phyloP scores from a whole-genome alignment of 2,113 vertebrate genomes.

The Mormoops blainvillei region DNA sequence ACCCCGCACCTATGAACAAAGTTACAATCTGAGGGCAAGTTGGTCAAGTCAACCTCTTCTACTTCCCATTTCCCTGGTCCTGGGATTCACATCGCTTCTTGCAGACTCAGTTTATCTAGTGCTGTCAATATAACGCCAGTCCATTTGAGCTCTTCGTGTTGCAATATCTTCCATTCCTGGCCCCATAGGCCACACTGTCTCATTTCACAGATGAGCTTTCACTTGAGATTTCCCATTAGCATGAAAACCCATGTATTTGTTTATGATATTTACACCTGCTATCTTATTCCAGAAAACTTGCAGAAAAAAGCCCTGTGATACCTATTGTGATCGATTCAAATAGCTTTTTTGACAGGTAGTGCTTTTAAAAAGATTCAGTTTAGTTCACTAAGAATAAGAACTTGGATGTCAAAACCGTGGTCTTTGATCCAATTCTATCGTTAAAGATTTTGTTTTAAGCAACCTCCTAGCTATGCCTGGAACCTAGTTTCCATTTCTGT shows the following conservation, averaged over 20 bases:
- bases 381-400: background rate
- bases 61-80: background rate
- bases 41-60: background rate
- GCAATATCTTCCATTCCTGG: background rate
- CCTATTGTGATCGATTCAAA: background rate
- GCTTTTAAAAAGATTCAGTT: background rate
- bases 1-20: background rate
- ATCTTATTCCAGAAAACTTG: background rate
- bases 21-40: background rate
- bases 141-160: background rate
- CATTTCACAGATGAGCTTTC: background rate
- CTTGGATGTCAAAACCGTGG: background rate
- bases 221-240: background rate
- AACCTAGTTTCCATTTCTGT: background rate
- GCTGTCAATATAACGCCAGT: background rate
- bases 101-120: background rate
- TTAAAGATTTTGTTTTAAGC: background rate
- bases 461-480: background rate
- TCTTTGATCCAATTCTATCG: background rate
- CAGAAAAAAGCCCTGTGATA: background rate
- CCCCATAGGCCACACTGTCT: background rate
- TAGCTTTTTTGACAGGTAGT: background rate
- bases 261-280: background rate
- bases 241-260: background rate
- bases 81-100: background rate